Conservation (phyloP, 2,797 vertebrate genomes). For the Melanotaenia nigrans region DNA sequence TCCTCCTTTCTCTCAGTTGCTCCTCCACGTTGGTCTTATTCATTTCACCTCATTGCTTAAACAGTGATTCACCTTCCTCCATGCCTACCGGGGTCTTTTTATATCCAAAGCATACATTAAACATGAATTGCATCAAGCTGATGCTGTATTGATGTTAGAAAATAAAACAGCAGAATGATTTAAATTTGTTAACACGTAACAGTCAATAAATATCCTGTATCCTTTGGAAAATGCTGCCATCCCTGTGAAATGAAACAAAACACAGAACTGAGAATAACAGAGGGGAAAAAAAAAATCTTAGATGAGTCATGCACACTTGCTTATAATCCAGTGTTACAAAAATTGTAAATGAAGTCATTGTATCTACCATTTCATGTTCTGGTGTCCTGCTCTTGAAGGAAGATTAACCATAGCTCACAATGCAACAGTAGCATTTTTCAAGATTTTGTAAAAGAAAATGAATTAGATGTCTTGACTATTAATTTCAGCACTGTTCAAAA, state of each 20-base stretch:
- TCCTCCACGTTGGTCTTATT: conserved; percentile 59
- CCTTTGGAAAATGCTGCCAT: conserved; percentile 38
- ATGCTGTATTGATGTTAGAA: conserved; percentile 42
- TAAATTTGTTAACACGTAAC: conserved; percentile 36
- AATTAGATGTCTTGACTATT: too few species aligned
- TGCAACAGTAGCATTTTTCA: too few species aligned
- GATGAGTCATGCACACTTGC: conserved; percentile 37
- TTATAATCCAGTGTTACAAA: conserved; percentile 20
- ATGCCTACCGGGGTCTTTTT: conserved; percentile 60
- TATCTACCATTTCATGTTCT: conserved; percentile 20
- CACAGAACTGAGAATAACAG: conserved; percentile 29
- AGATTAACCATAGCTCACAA: neutral
- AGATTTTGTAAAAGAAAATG: too few species aligned
- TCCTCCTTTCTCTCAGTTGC: conserved; percentile 28
- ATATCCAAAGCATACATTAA: conserved; percentile 64
- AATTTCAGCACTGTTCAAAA: too few species aligned
- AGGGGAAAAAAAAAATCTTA: conserved; percentile 23
- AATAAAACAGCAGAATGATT: conserved; percentile 44
- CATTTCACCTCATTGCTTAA: conserved; percentile 66
- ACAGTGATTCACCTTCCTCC: conserved; percentile 68
- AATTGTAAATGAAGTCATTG: conserved; percentile 35
- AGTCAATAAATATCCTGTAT: conserved; percentile 44
- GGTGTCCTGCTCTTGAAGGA: conserved; percentile 1
- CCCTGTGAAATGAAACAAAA: conserved; percentile 27
- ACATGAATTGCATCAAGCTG: conserved; percentile 55